phyloP scores from a whole-genome alignment of 2,113 vertebrate species.

The Scytalopus superciliaris region DNA sequence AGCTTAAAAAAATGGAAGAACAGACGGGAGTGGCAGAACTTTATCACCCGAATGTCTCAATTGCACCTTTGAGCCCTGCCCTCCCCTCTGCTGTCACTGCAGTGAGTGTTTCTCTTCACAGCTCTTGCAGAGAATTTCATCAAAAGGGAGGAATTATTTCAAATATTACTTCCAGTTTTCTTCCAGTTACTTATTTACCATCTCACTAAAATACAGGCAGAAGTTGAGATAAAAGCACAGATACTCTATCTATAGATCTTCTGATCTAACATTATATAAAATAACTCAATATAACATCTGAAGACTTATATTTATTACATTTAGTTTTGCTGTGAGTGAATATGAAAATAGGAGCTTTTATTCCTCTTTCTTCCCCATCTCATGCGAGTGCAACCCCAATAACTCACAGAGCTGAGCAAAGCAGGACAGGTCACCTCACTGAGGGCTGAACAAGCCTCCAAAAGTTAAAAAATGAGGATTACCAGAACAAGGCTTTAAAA shows the following conservation, averaged over 20 bases:
- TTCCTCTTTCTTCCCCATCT: background rate
- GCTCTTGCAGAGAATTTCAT: background rate
- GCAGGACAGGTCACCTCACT: background rate
- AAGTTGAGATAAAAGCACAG: background rate
- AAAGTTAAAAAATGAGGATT: background rate
- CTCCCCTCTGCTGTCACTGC: background rate
- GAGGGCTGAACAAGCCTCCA: background rate
- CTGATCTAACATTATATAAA: background rate
- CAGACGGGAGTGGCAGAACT: background rate
- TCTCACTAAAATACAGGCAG: background rate
- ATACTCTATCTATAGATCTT: background rate
- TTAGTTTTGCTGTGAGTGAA: background rate
- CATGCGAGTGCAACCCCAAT: background rate
- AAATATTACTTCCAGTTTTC: background rate
- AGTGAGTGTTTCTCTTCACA: background rate
- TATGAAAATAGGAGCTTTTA: background rate
- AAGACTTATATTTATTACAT: background rate
- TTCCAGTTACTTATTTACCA: background rate
- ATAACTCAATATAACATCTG: background rate
- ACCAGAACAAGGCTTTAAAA: background rate
- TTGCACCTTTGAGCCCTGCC: background rate
- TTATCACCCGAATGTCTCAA: background rate
- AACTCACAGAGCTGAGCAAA: background rate
- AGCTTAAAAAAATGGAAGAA: background rate
- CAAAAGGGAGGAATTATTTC: background rate